Percentiles rank a stretch among this genome's conserved stretches.
Evolutionary conservation across 2,113 vertebrate genomes (phyloP).

Genomic region (Taxidea taxus): DNA sequence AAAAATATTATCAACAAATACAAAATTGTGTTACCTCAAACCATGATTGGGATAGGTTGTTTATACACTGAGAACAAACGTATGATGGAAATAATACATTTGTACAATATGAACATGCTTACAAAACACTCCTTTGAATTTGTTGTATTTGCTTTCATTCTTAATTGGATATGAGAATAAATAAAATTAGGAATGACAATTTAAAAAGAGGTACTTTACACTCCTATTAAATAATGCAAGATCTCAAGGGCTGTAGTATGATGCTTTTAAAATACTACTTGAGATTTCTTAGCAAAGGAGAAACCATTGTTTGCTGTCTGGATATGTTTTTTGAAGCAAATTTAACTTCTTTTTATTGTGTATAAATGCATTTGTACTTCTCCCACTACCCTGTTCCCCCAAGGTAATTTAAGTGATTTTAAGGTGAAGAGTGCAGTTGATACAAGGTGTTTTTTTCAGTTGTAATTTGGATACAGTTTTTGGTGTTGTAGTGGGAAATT

Average conservation of each 20-base stretch:
- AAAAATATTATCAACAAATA: neutral
- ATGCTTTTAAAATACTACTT: slow-evolving; percentile 19
- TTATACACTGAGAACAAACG: neutral
- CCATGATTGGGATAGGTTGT: neutral
- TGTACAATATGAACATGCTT: neutral
- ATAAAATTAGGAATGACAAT: neutral
- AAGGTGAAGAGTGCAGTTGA: neutral
- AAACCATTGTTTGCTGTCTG: neutral
- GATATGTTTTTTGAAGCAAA: slow-evolving; percentile 16
- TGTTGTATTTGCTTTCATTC: neutral
- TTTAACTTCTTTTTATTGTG: neutral
- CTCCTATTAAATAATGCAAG: neutral
- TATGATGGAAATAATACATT: neutral
- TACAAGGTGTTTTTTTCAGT: neutral
- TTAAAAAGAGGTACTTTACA: neutral
- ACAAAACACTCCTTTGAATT: neutral
- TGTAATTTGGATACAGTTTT: neutral
- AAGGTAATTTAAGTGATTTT: slow-evolving; percentile 16
- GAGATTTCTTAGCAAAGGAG: neutral
- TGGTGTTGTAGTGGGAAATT: neutral
- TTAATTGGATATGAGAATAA: neutral
- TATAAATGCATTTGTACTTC: neutral
- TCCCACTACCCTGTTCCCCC: neutral
- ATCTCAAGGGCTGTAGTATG: neutral
- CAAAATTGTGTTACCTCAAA: neutral